A percentile compares a stretch with the other conserved stretches of the same genome.
These are phyloP conservation scores for Rhinophrynus dorsalis DNA, from an alignment of 2,797 vertebrate species.

Conservation along the genomic window DNA sequence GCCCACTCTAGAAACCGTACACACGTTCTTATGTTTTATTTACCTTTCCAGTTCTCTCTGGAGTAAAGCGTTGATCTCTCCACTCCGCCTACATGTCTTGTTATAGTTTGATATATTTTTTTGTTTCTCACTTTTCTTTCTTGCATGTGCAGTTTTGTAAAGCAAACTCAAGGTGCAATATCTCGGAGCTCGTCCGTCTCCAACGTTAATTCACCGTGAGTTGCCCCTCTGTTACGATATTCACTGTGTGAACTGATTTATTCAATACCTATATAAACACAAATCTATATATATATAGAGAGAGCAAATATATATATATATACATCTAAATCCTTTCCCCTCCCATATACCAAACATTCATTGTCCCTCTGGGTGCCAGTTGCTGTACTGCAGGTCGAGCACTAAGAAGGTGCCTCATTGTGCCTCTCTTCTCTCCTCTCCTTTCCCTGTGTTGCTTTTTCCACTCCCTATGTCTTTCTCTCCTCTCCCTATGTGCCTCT, in stretches of 20 bases:
- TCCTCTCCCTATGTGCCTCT: no score
- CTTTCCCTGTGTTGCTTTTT: conserved; percentile 1
- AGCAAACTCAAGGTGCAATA: conserved; percentile 89
- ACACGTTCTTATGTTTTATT: background rate
- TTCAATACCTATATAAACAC: conserved; percentile 2
- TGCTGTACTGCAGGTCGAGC: conserved; percentile 1
- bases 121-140: conserved; percentile 76
- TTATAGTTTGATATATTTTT: conserved; percentile 63
- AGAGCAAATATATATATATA: conserved; percentile 36
- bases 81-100: conserved; percentile 53
- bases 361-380: conserved; percentile 7
- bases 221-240: conserved; percentile 82
- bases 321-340: conserved; percentile 20
- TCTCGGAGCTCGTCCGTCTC: conserved; percentile 94
- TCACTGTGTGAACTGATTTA: conserved; percentile 60
- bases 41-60: background rate
- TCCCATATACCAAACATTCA: conserved; percentile 29
- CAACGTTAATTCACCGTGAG: conserved; percentile 97
- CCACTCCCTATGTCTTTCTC: conserved; percentile 18
- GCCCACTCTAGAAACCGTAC: background rate
- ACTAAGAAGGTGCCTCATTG: conserved; percentile 18
- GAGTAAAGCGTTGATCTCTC: conserved; percentile 24
- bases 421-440: conserved; percentile 7
- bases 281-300: conserved; percentile 10
- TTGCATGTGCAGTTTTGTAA: conserved; percentile 98